Base-by-base conservation (phyloP, 2,113 vertebrate genomes). In the Pagrus major region DNA sequence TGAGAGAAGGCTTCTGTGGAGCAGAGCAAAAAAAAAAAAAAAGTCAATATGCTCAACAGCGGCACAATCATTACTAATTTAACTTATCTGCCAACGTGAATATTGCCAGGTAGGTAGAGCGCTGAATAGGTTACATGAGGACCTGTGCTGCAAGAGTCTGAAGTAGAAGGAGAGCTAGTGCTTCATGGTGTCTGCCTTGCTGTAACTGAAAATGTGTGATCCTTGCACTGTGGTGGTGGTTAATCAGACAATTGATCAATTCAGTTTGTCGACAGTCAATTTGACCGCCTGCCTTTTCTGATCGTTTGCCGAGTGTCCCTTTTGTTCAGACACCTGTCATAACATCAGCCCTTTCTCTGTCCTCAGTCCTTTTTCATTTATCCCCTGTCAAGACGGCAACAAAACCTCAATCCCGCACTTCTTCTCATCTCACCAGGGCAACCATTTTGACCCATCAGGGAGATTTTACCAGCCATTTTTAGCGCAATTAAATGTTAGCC, bases 401-500 rank as follows among this genome's bases (percentile, higher is more conserved):
- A 56, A 29, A 31, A 33, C 65, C 51, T 67, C 59, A 49, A 59
- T 64, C 52, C 31, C 65, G 23, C 25, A 42, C 42, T 46, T 37
- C 49, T 31, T 63, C 27, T 80, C 77, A 80, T 84, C 72, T 86
- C 63, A 70, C 78, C 66, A 6, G 74, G 25, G 58, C 78, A 41
- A 81, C 82, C 71, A 33, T 76, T 78, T 64, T n/a, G n/a, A 29
- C 31, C 80, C 87, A 85, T 85, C 49, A 63, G 78, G 74, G 87
- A 78, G 78, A 80, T 84, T 87, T 92, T 91, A 90, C 67, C 10
- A 1, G 72, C 75, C 86, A 85, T 92, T 92, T 92, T 88, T 65
- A 73, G 37, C 61, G 88, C 89, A 90, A 93, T 91, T 93, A 93
- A 90, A 90, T 70, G 85, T 88, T 88, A 91, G 88, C 81, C 80